Percentiles rank a stretch among this genome's conserved stretches.
Conservation (phyloP, 2,888 invertebrate genomes). For the Rhopalosiphum nymphaeae region DNA sequence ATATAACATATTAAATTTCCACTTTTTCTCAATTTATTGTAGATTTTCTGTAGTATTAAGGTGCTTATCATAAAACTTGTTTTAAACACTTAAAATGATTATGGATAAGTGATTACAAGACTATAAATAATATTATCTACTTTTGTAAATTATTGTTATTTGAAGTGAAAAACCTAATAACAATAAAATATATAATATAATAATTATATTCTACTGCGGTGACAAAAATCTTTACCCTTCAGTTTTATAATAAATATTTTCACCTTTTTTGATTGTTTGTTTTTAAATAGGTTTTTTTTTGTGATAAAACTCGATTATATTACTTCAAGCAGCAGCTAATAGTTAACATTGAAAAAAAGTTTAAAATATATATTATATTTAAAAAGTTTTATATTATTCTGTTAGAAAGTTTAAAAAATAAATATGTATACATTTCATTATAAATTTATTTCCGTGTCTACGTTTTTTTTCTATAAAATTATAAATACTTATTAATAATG, state of each 20-base stretch:
- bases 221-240: neutral
- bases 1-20: neutral
- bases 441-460: neutral
- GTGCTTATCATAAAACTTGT: neutral
- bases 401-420: neutral
- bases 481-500: neutral
- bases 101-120: neutral
- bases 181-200: neutral
- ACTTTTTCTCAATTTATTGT: neutral
- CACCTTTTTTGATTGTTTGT: neutral
- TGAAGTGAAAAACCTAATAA: neutral
- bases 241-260: neutral
- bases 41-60: neutral
- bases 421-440: neutral
- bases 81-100: neutral
- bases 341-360: neutral
- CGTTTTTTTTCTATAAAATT: neutral
- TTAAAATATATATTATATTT: neutral
- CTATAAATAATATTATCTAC: neutral
- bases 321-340: neutral
- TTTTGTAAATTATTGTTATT: neutral
- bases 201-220: neutral
- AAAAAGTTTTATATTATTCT: neutral
- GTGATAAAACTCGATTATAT: neutral
- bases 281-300: neutral